Conservation (phyloP, 2,113 vertebrate genomes). For the Capreolus pygargus region DNA sequence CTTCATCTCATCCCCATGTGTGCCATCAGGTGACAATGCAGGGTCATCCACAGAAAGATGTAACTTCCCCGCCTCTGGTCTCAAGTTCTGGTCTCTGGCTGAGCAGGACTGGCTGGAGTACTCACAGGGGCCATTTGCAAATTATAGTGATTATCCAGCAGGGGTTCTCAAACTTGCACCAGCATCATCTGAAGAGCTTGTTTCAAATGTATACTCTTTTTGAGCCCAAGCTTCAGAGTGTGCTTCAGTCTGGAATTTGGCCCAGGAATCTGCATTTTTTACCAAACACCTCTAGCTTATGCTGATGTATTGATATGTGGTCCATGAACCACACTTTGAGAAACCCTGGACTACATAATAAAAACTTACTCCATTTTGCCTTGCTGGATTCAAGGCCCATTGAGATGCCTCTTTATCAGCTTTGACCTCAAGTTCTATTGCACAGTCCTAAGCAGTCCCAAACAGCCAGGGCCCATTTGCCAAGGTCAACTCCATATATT, state of each 20-base stretch:
- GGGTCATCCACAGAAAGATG: neutral
- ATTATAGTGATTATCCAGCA: neutral
- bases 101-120: neutral
- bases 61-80: neutral
- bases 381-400: neutral
- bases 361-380: neutral
- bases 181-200: neutral
- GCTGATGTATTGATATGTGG: neutral
- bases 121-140: neutral
- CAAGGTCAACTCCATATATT: neutral
- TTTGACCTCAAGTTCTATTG: neutral
- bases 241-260: neutral
- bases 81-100: constrained; percentile 6
- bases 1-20: neutral
- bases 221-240: neutral
- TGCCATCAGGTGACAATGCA: neutral
- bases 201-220: neutral
- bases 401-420: neutral
- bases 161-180: constrained; percentile 16
- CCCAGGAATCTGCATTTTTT: constrained; percentile 4
- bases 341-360: constrained; percentile 9
- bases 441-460: neutral
- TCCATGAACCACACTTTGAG: constrained; percentile 31
- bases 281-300: neutral
- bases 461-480: neutral